These are phyloP conservation scores for Euplexia lucipara DNA, from an alignment of 2,888 invertebrate genomes.

Conservation along the genomic window DNA sequence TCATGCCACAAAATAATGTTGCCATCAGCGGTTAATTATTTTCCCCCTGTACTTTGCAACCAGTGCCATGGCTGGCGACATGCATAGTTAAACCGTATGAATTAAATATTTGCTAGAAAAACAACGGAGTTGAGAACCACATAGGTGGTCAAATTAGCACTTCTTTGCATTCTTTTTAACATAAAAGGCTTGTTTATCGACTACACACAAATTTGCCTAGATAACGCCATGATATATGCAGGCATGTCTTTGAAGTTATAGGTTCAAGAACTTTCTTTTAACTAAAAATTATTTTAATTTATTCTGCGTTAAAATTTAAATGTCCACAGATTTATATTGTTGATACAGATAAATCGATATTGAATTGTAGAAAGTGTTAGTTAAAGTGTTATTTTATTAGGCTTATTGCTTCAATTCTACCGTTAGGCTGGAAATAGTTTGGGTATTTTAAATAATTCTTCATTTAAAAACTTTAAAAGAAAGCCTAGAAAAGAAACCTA, in stretches of 20 bases:
- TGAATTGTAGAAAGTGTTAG: slow-evolving; percentile 11
- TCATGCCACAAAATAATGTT: slow-evolving; percentile 78
- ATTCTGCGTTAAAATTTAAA: background rate
- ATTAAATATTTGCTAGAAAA: slow-evolving; percentile 71
- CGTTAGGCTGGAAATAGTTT: background rate
- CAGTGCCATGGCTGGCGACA: slow-evolving; percentile 67
- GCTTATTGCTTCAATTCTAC: background rate
- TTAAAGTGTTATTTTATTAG: background rate
- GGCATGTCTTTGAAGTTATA: slow-evolving; percentile 14
- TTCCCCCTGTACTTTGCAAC: slow-evolving; percentile 70
- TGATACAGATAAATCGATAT: background rate
- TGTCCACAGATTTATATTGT: background rate
- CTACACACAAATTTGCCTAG: slow-evolving; percentile 44
- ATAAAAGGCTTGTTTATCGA: slow-evolving; percentile 53
- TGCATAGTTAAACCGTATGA: slow-evolving; percentile 71
- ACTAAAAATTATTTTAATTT: slow-evolving; percentile 13
- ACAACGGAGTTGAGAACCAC: slow-evolving; percentile 53
- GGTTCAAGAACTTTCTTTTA: background rate
- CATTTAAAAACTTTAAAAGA: slow-evolving; percentile 21
- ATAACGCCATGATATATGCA: slow-evolving; percentile 20
- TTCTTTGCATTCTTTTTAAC: slow-evolving; percentile 54
- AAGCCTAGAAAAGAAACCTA: background rate
- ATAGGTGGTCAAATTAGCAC: slow-evolving; percentile 62
- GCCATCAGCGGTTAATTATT: slow-evolving; percentile 83
- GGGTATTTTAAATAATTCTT: slow-evolving; percentile 6